Evolutionary conservation across 1,140 invertebrate species (phyloP).

Genomic region (Temnothorax nylanderi): DNA sequence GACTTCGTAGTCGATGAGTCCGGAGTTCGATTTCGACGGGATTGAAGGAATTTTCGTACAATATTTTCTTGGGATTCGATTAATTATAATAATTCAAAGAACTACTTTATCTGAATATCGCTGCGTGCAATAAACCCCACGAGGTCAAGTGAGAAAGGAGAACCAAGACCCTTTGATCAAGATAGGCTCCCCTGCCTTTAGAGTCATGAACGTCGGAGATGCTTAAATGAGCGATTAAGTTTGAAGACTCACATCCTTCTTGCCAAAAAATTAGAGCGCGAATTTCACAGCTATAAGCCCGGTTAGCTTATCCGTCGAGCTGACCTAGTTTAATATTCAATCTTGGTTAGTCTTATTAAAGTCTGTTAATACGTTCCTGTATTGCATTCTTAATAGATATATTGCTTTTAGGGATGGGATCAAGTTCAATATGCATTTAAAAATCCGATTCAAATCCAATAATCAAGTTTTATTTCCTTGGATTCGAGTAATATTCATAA

Average conservation of each 20-base stretch:
- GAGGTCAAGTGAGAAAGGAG: neutral
- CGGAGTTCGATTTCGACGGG: no score
- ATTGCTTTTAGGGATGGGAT: no score
- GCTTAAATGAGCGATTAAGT: conserved; percentile 36
- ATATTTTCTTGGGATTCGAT: neutral
- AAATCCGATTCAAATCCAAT: no score
- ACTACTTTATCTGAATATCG: neutral
- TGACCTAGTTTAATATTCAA: conserved; percentile 62
- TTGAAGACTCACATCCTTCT: conserved; percentile 53
- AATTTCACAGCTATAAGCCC: conserved; percentile 42
- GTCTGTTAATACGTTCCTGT: conserved; percentile 42
- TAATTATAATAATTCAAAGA: neutral
- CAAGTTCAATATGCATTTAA: no score
- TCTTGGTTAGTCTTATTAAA: conserved; percentile 62
- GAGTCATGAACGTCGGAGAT: conserved; percentile 18
- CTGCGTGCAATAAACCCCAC: neutral
- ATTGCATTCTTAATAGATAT: neutral
- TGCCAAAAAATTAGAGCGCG: conserved; percentile 46
- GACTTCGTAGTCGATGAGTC: no score
- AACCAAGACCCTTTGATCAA: neutral
- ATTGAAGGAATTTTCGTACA: neutral
- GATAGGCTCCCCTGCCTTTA: neutral
- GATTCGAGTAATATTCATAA: no score
- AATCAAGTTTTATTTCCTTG: no score
- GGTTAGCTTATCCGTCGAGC: conserved; percentile 49